A percentile compares a stretch with the other conserved stretches of the same genome.
These are phyloP conservation scores for Uloborus plumipes DNA, from an alignment of 2,888 invertebrate genomes.

Conservation along the genomic window DNA sequence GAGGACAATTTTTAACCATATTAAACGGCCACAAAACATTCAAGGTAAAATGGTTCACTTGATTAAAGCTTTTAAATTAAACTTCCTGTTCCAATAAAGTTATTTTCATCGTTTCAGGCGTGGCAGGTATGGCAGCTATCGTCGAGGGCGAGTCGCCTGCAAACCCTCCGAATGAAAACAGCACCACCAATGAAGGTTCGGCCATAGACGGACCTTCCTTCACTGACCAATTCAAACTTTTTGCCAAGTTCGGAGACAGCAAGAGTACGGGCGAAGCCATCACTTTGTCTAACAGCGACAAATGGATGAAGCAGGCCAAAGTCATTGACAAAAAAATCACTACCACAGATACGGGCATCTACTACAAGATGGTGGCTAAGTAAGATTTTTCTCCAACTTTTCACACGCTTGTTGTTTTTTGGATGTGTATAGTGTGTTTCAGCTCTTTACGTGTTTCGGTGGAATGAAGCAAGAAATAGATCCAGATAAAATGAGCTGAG, in stretches of 20 bases:
- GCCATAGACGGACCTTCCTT: slow-evolving; percentile 71
- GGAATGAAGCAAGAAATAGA: too few relatives aligned
- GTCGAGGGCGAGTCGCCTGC: slow-evolving; percentile 31
- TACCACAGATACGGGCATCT: slow-evolving; percentile 90
- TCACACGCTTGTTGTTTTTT: too few relatives aligned
- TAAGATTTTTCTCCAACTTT: slow-evolving; percentile 71
- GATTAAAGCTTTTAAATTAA: too few relatives aligned
- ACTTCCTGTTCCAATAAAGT: too few relatives aligned
- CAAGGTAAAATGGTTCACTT: too few relatives aligned
- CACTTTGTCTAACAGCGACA: slow-evolving; percentile 90
- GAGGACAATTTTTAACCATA: too few relatives aligned
- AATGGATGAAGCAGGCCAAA: slow-evolving; percentile 94
- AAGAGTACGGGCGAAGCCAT: slow-evolving; percentile 88
- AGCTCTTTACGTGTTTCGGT: too few relatives aligned
- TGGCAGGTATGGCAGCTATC: slow-evolving; percentile 39
- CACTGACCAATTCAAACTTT: slow-evolving; percentile 82
- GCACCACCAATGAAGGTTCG: slow-evolving; percentile 1
- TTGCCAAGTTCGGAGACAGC: slow-evolving; percentile 88
- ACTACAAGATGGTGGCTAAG: slow-evolving; percentile 87
- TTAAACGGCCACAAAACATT: too few relatives aligned
- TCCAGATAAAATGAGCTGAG: too few relatives aligned
- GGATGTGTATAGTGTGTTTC: too few relatives aligned
- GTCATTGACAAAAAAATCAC: slow-evolving; percentile 83
- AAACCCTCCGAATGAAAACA: slow-evolving; percentile 3
- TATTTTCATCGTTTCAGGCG: not conserved